Conservation (phyloP, 2,797 vertebrate genomes). For the Hippocampus kuda region DNA sequence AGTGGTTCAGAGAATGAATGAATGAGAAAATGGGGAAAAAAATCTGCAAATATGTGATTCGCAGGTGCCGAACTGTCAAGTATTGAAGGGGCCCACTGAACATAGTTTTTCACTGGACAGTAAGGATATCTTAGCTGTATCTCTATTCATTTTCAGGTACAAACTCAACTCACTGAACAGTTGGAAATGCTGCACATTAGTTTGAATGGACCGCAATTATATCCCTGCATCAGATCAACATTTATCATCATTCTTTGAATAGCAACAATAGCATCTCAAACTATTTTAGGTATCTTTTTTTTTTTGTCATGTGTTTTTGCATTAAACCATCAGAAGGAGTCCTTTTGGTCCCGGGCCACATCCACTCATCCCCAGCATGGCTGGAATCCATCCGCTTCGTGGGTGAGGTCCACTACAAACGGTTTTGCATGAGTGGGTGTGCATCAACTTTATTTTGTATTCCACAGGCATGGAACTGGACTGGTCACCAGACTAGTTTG, state of each 20-base stretch:
- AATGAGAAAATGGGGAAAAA: no score
- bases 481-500: background rate
- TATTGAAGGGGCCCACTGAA: no score
- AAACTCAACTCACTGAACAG: no score
- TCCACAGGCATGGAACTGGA: background rate
- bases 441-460: background rate
- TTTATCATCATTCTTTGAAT: no score
- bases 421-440: background rate
- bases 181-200: no score
- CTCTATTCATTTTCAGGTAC: no score
- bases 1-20: background rate
- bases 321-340: background rate
- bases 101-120: no score
- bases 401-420: background rate
- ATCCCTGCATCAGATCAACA: no score
- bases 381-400: background rate
- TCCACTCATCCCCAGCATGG: background rate
- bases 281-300: background rate
- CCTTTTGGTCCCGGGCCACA: background rate
- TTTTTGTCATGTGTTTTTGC: background rate
- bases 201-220: no score
- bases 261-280: background rate
- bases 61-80: no score
- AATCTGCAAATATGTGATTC: no score
- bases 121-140: no score